These are phyloP conservation scores for Caenorhabditis virilis DNA, from an alignment of 2,888 invertebrate species.

Conservation along the genomic window DNA sequence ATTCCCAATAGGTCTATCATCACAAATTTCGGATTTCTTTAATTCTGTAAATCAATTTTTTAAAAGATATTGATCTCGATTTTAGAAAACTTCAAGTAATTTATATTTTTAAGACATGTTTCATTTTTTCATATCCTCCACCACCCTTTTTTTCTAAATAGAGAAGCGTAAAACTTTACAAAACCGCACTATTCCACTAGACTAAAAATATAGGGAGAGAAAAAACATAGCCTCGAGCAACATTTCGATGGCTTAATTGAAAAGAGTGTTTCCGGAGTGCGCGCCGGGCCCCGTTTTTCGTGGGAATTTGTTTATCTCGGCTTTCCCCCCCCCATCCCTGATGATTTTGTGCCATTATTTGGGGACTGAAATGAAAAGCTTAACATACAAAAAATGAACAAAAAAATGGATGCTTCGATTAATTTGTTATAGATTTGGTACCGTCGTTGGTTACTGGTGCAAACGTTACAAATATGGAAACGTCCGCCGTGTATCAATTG, in stretches of 20 bases:
- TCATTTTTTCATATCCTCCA: not conserved
- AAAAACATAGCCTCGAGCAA: constrained; percentile 3
- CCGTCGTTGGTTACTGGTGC: constrained; percentile 62
- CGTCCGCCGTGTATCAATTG: constrained; percentile 64
- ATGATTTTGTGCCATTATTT: not conserved
- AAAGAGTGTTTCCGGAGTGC: not conserved
- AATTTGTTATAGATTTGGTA: constrained; percentile 63
- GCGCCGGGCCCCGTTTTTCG: not conserved
- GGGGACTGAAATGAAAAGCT: not conserved
- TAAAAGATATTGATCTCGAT: not conserved
- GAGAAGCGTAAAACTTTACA: not conserved
- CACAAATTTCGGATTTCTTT: not conserved
- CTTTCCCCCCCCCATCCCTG: no score
- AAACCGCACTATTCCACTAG: not conserved
- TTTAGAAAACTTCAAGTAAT: not conserved
- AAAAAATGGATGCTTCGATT: not conserved
- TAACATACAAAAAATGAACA: not conserved
- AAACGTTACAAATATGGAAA: constrained; percentile 45
- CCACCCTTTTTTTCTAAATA: not conserved
- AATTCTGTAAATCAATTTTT: no score
- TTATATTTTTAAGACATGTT: not conserved
- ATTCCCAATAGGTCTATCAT: no score
- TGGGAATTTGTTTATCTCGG: constrained; percentile 7
- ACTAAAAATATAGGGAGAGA: not conserved
- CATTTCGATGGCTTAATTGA: constrained; percentile 7